Evolutionary conservation across 2,888 invertebrate genomes (phyloP), one percentile per base, ranked within the genome.

Genomic region (Dione juno): DNA sequence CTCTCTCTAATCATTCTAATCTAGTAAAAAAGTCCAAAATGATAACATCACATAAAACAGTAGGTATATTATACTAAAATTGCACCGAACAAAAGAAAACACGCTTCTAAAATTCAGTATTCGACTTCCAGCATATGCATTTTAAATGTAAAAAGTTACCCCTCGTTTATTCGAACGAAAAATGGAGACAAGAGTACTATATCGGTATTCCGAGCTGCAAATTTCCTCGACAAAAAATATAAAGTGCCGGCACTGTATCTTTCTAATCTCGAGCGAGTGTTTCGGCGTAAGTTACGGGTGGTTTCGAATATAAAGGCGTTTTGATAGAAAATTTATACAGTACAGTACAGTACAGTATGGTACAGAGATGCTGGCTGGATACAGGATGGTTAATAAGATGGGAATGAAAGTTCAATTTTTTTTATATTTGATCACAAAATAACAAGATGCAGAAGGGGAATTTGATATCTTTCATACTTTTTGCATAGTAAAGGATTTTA

Each of bases 211-310:
- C 48, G 59, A 74, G 65, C 61, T 70, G 67, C 71, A 65, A 73
- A 67, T 67, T 73, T 68, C 61, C 63, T 64, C 68, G 63, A 64
- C 63, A 63, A 69, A 69, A 63, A 63, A 45, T 57, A 61, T 67
- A 70, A 70, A 70, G 67, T 70, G 48, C 63, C 57, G 54, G 54
- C 19, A 63, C 63, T 57, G 63, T 67, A 67, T 70, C 67, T 70
- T 63, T 64, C 73, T 74, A 74, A 74, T 74, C 73, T 74, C 71
- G 63, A 58, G 63, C 67, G 70, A 73, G 73, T 74, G 73, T 76
- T 72, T 73, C 73, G 71, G 61, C 63, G 63, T 74, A 74, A 77
- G 76, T 76, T 76, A 77, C 73, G 76, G 73, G 70, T 77, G 75
- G 75, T 77, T 77, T 75, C 75, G 67, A 5, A 52, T 64, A 40